Percentiles rank a stretch among this genome's conserved stretches.
Conservation (phyloP, 2,888 invertebrate genomes). For the Drosophila recens region DNA sequence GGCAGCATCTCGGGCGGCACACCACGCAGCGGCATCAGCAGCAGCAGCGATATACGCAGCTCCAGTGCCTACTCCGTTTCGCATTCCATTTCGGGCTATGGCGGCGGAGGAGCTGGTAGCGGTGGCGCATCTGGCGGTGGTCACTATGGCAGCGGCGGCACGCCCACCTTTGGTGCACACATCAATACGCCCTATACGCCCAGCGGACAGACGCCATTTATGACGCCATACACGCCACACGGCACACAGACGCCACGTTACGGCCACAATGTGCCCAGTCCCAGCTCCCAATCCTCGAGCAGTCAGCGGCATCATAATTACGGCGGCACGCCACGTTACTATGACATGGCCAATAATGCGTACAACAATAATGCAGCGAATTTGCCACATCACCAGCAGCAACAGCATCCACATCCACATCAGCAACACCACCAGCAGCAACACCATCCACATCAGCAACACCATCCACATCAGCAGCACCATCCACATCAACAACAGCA, state of each 20-base stretch:
- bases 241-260: constrained; percentile 89
- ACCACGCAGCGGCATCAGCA: constrained; percentile 66
- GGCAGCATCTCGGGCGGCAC: constrained; percentile 68
- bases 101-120: background rate
- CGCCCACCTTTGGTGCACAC: constrained; percentile 85
- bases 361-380: constrained; percentile 41
- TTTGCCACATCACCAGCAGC: constrained; percentile 37
- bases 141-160: constrained; percentile 84
- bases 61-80: constrained; percentile 69
- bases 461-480: constrained; percentile 36
- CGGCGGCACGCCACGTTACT: constrained; percentile 66
- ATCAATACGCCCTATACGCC: constrained; percentile 96
- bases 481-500: constrained; percentile 49
- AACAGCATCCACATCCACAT: constrained; percentile 7
- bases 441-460: constrained; percentile 20
- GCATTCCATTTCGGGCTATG: constrained; percentile 65
- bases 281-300: constrained; percentile 80
- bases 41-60: constrained; percentile 57
- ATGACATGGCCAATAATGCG: constrained; percentile 61
- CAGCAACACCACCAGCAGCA: constrained; percentile 31
- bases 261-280: constrained; percentile 84
- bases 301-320: constrained; percentile 63
- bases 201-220: constrained; percentile 96
- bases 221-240: constrained; percentile 94
- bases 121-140: background rate